Conservation (phyloP, 2,888 invertebrate species). For the Torymus auratus region DNA sequence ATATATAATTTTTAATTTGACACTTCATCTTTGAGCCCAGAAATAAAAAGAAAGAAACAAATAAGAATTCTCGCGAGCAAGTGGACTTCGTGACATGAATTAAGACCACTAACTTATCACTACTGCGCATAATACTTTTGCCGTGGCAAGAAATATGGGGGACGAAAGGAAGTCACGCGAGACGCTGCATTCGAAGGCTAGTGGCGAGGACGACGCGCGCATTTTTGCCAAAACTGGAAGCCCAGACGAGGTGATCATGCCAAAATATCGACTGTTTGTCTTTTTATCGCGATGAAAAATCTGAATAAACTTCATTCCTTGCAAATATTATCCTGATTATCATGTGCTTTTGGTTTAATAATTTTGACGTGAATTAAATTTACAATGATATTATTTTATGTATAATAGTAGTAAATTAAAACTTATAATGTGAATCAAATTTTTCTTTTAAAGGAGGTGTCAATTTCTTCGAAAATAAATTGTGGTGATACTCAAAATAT, state of each 20-base stretch:
- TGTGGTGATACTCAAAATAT: neutral
- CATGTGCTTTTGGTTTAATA: too few relatives aligned
- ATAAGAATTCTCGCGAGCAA: neutral
- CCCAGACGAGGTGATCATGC: constrained; percentile 20
- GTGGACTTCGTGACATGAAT: neutral
- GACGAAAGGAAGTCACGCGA: neutral
- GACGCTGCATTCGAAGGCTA: neutral
- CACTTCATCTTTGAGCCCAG: too few relatives aligned
- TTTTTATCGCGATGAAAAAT: constrained; percentile 1
- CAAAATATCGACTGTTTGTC: neutral
- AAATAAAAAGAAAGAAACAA: too few relatives aligned
- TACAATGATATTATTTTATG: too few relatives aligned
- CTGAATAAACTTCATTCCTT: neutral
- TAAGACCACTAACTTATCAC: neutral
- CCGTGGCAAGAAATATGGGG: constrained; percentile 7
- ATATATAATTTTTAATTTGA: too few relatives aligned
- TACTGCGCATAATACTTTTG: neutral
- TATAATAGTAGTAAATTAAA: too few relatives aligned
- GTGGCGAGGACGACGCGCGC: constrained; percentile 1
- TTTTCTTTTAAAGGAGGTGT: neutral
- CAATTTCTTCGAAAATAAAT: constrained; percentile 9
- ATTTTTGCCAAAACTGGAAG: neutral
- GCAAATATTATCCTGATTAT: too few relatives aligned
- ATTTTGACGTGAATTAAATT: too few relatives aligned
- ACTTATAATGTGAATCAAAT: neutral